Percentiles rank a stretch among this genome's conserved stretches.
Conservation (phyloP, 2,888 invertebrate genomes). For the Pseudolycoriella hygida region DNA sequence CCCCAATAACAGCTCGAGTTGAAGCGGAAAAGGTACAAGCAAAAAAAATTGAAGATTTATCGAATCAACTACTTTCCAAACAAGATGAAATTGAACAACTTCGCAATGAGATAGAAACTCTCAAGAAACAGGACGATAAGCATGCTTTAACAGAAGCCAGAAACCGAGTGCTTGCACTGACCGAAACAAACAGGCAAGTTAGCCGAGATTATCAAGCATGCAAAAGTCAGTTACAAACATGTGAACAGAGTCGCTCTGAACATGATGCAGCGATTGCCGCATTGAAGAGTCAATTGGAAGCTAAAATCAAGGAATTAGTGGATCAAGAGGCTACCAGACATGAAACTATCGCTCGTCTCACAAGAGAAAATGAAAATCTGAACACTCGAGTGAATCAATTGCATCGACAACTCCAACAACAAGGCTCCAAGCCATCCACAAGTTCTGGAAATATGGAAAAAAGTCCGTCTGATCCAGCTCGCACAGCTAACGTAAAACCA, state of each 20-base stretch:
- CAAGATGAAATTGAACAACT: constrained; percentile 36
- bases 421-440: constrained; percentile 47
- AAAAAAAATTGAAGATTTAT: constrained; percentile 30
- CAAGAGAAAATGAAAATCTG: constrained; percentile 48
- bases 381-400: constrained; percentile 50
- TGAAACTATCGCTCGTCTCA: constrained; percentile 31
- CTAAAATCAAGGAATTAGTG: constrained; percentile 50
- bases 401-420: constrained; percentile 43
- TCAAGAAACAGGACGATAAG: constrained; percentile 51
- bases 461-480: constrained; percentile 38
- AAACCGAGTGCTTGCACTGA: constrained; percentile 50
- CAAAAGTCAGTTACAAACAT: constrained; percentile 32
- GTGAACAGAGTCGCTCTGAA: constrained; percentile 36
- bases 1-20: constrained; percentile 23
- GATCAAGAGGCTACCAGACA: constrained; percentile 42
- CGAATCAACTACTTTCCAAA: constrained; percentile 25
- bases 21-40: constrained; percentile 29
- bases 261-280: constrained; percentile 39
- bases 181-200: constrained; percentile 46
- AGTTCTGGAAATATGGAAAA: constrained; percentile 46
- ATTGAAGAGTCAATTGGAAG: constrained; percentile 52
- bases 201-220: constrained; percentile 38
- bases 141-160: constrained; percentile 55
- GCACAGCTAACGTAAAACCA: constrained; percentile 87
- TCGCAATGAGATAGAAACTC: constrained; percentile 42